A percentile compares a stretch with the other conserved stretches of the same genome.
phyloP scores from a whole-genome alignment of 64 coral and sea anemone species.

The Montipora foliosa region DNA sequence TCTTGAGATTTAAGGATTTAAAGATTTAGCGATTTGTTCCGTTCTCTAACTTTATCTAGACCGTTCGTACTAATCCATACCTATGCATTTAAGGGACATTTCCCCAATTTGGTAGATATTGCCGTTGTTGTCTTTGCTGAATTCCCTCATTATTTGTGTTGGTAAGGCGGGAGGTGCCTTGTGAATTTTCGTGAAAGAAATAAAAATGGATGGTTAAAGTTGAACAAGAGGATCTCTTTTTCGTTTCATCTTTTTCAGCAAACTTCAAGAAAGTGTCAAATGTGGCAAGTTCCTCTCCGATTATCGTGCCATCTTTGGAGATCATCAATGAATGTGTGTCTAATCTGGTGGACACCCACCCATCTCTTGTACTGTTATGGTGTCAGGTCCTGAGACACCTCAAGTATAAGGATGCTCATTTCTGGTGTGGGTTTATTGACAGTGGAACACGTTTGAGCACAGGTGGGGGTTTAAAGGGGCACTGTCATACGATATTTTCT shows the following conservation, averaged over 20 bases:
- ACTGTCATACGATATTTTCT: too few relatives aligned
- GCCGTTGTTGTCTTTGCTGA: too few relatives aligned
- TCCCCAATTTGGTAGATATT: too few relatives aligned
- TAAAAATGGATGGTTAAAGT: too few relatives aligned
- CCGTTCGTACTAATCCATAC: too few relatives aligned
- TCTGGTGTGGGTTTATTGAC: conserved; percentile 81
- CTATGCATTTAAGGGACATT: too few relatives aligned
- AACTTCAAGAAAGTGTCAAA: conserved; percentile 75
- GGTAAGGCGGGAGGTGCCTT: too few relatives aligned
- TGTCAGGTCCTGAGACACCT: conserved; percentile 70
- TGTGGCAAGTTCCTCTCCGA: conserved; percentile 14
- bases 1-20: too few relatives aligned
- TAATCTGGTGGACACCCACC: conserved; percentile 61
- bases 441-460: conserved; percentile 49
- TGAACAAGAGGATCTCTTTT: neutral
- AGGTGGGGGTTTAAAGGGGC: neutral
- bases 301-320: conserved; percentile 28
- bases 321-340: conserved; percentile 59
- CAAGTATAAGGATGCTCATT: conserved; percentile 60
- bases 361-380: conserved; percentile 80
- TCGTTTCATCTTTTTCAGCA: conserved; percentile 36
- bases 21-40: too few relatives aligned
- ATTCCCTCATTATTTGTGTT: too few relatives aligned
- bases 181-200: too few relatives aligned
- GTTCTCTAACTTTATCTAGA: too few relatives aligned